These are phyloP conservation scores for Meiosimyza platycephala DNA, from an alignment of 2,888 invertebrate genomes.

Conservation along the genomic window DNA sequence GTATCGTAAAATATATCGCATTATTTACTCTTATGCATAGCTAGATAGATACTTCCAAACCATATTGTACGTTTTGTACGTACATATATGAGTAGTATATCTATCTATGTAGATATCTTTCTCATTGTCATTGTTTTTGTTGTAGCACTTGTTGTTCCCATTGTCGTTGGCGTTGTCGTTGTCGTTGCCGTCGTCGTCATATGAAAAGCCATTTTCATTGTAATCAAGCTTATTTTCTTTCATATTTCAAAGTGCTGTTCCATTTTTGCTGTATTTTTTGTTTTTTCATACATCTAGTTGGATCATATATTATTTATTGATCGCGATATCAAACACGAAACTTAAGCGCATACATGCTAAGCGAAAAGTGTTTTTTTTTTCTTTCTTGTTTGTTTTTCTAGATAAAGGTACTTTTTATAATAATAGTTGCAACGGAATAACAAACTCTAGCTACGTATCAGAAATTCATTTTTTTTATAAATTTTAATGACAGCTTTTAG, in stretches of 20 bases:
- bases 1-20: constrained; percentile 24
- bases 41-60: constrained; percentile 21
- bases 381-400: not conserved
- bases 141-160: not conserved
- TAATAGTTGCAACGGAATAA: no score
- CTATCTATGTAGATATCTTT: constrained; percentile 45
- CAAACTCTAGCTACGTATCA: no score
- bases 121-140: constrained; percentile 38
- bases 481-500: no score
- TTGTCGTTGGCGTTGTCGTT: constrained; percentile 8
- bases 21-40: constrained; percentile 23
- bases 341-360: constrained; percentile 42
- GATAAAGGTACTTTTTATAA: no score
- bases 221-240: constrained; percentile 57
- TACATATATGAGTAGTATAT: constrained; percentile 34
- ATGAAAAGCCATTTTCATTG: constrained; percentile 49
- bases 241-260: constrained; percentile 33
- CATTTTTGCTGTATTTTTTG: constrained; percentile 32
- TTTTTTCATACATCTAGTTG: constrained; percentile 42
- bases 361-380: constrained; percentile 1
- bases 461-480: no score
- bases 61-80: constrained; percentile 39
- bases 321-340: constrained; percentile 67
- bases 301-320: constrained; percentile 66
- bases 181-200: constrained; percentile 22